Evolutionary conservation across 2,888 invertebrate species (phyloP).

Genomic region (Dichetophora obliterata): DNA sequence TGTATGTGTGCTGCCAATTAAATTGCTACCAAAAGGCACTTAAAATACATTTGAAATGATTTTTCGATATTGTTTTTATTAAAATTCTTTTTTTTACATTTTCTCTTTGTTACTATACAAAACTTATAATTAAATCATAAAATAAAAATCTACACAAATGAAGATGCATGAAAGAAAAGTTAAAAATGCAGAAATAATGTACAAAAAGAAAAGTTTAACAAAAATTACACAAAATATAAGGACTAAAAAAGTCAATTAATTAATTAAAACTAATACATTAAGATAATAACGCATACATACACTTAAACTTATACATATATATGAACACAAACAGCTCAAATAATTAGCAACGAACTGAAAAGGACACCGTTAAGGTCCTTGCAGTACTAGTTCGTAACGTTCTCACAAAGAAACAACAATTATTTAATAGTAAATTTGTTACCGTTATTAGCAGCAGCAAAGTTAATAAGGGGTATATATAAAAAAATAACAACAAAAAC

Average conservation of each 20-base stretch:
- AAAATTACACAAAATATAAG: neutral
- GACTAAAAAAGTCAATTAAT: slow-evolving; percentile 10
- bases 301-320: slow-evolving; percentile 50
- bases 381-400: neutral
- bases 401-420: slow-evolving; percentile 35
- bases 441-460: slow-evolving; percentile 28
- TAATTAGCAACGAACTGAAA: neutral
- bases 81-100: slow-evolving; percentile 18
- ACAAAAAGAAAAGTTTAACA: slow-evolving; percentile 22
- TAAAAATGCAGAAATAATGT: slow-evolving; percentile 31
- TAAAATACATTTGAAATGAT: slow-evolving; percentile 26
- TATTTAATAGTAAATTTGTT: slow-evolving; percentile 30
- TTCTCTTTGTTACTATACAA: neutral
- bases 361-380: neutral
- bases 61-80: slow-evolving; percentile 23
- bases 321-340: slow-evolving; percentile 60
- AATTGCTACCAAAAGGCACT: slow-evolving; percentile 11
- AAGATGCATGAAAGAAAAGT: slow-evolving; percentile 18
- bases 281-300: slow-evolving; percentile 60
- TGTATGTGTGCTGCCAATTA: slow-evolving; percentile 29
- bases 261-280: slow-evolving; percentile 9
- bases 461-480: neutral
- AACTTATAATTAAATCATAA: slow-evolving; percentile 23
- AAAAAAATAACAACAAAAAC: neutral
- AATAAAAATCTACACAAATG: slow-evolving; percentile 1